Conservation (phyloP, 2,113 vertebrate species). For the Eupsittula cactorum region DNA sequence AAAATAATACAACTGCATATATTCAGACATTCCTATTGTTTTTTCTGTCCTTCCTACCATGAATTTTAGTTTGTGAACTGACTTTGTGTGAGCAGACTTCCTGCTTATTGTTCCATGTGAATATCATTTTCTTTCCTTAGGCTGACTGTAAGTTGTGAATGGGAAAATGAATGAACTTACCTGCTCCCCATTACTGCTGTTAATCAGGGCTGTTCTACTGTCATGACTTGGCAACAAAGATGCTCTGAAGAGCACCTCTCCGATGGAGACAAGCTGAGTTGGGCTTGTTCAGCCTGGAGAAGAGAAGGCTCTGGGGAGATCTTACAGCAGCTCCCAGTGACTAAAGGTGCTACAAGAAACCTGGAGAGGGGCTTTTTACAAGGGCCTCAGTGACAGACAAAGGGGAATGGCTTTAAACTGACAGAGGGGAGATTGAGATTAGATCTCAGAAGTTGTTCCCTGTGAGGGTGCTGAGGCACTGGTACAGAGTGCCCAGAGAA, state of each 20-base stretch:
- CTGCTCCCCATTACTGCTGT: background rate
- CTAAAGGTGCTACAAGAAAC: background rate
- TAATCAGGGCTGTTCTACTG: background rate
- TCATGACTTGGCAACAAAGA: background rate
- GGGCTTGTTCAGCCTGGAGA: background rate
- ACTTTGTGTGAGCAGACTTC: background rate
- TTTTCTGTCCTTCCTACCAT: fast-evolving
- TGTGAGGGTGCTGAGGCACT: background rate
- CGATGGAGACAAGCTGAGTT: background rate
- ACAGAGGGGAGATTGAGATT: background rate
- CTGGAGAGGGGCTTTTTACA: background rate
- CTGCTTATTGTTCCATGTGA: background rate
- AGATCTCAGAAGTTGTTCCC: background rate
- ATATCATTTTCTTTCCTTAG: background rate
- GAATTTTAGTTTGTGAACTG: background rate
- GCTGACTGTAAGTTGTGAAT: background rate
- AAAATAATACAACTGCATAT: background rate
- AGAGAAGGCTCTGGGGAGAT: background rate
- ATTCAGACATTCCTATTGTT: background rate
- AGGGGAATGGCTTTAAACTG: background rate
- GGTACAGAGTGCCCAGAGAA: background rate
- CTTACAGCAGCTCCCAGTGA: background rate
- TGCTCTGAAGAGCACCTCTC: background rate
- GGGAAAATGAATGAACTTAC: background rate
- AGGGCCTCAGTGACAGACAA: background rate